Conservation (phyloP, 2,113 vertebrate species). For the Penelope pileata region DNA sequence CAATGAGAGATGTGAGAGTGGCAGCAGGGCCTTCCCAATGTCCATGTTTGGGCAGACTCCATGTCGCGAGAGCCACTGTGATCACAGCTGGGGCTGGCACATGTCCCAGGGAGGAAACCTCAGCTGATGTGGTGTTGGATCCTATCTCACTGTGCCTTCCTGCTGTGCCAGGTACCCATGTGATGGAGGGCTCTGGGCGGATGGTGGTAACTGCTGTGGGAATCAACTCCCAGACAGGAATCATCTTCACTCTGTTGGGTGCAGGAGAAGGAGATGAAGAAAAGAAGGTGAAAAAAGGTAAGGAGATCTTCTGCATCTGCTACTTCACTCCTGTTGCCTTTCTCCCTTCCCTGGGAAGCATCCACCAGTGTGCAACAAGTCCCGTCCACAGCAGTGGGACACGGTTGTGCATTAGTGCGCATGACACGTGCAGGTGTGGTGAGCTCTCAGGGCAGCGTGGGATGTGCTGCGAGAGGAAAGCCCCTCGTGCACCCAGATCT, state of each 20-base stretch:
- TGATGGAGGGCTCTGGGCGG: conserved; percentile 97
- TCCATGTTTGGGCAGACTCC: not conserved
- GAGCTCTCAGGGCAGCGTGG: not conserved
- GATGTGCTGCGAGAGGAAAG: not conserved
- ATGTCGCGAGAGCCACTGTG: no score
- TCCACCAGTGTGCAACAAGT: not conserved
- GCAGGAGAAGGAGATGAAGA: conserved; percentile 86
- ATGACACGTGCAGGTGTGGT: not conserved
- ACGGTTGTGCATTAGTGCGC: not conserved
- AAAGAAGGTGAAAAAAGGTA: conserved; percentile 97
- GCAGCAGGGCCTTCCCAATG: not conserved
- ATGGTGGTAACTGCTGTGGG: conserved; percentile 95
- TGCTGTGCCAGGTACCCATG: conserved; percentile 87
- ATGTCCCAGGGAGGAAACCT: not conserved
- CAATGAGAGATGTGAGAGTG: not conserved
- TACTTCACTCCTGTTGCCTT: not conserved
- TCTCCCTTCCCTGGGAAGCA: not conserved
- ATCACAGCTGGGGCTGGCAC: not conserved
- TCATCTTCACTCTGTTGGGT: conserved; percentile 95
- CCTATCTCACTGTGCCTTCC: not conserved
- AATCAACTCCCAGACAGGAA: conserved; percentile 95
- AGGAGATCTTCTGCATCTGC: conserved; percentile 19
- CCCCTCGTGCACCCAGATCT: not conserved
- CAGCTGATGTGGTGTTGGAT: not conserved
- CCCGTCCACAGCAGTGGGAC: rapidly evolving